Base-by-base conservation (phyloP, 2,888 invertebrate species). In the Macropis europaea region DNA sequence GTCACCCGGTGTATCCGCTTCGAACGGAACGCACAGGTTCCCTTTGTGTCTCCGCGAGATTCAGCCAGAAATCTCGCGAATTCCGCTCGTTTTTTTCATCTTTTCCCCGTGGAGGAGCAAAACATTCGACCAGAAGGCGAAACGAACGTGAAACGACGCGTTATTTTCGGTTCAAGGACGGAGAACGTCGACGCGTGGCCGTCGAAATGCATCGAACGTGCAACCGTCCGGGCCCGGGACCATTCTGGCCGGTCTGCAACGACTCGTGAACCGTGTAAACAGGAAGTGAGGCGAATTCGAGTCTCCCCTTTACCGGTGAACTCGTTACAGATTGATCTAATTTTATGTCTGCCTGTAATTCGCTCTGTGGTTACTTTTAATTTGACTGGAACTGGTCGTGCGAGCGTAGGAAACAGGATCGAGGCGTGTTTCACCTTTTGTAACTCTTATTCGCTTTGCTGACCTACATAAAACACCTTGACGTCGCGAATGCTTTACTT, bases 1-100 rank as follows among this genome's bases (percentile, higher is more conserved):
- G 88, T 86, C 88, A 83, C 81, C 82, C 79, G 80, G 72, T 77
- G 77, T 82, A 82, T 73, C 73, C 73, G 70, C 71, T 59, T 59
- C 64, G 45, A 61, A 71, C 60, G 43, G 70, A 69, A 67, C 36
- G 36, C 32, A 19, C 61, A 61, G 64, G 72, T 67, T 48, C 53
- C 45, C 59, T 63, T 64, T 53, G 61, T 24, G 38, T 61, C 66
- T 60, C 59, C 47, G 15, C 50, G 22, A 34, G 22, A 47, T 63
- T 52, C 26, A n/a, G n/a, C 50, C 52, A 36, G 42, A 73, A 73
- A 61, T 40, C 56, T 52, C 28, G 43, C 32, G 43, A 32, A 68
- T 71, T 59, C 68, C 50, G 15, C 0, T 13, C 15, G 5, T 47
- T 2, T 28, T 52, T 43, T 57, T 38, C 0, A 15, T 19, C 9